phyloP scores from a whole-genome alignment of 2,797 vertebrate genomes.

The Syndactyla subalaris region DNA sequence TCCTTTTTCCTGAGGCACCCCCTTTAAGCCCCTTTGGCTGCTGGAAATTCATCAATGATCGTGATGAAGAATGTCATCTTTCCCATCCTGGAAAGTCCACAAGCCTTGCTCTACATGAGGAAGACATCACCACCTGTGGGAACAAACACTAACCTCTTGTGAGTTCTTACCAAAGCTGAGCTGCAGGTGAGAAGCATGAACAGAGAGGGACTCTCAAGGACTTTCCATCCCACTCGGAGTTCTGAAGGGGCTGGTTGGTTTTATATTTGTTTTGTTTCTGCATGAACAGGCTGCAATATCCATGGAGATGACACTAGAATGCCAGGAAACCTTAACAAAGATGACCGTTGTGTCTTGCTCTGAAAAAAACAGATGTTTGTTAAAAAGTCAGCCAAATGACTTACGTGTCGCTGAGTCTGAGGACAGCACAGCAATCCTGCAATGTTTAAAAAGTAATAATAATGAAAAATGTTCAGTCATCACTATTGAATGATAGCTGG shows the following conservation, averaged over 20 bases:
- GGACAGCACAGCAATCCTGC: background rate
- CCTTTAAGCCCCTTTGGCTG: background rate
- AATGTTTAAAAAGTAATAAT: background rate
- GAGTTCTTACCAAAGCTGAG: background rate
- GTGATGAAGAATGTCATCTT: background rate
- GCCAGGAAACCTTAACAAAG: constrained; percentile 22
- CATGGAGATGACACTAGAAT: constrained; percentile 2
- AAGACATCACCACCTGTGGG: background rate
- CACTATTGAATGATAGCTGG: background rate
- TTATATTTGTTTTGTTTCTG: constrained; percentile 48
- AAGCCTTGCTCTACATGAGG: background rate
- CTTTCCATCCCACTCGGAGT: background rate
- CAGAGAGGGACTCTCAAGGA: background rate
- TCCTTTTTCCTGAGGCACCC: background rate
- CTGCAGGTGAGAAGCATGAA: background rate
- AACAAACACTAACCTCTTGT: background rate
- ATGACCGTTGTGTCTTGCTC: constrained; percentile 3
- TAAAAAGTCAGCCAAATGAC: constrained; percentile 46
- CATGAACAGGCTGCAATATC: constrained; percentile 47
- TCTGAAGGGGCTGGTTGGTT: background rate
- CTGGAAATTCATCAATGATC: background rate
- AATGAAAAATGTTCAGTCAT: background rate
- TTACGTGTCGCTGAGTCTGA: background rate
- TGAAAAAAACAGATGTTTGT: constrained; percentile 38
- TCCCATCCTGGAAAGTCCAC: background rate